Evolutionary conservation across 2,113 vertebrate species (phyloP).

Genomic region (Nothocercus nigrocapillus): DNA sequence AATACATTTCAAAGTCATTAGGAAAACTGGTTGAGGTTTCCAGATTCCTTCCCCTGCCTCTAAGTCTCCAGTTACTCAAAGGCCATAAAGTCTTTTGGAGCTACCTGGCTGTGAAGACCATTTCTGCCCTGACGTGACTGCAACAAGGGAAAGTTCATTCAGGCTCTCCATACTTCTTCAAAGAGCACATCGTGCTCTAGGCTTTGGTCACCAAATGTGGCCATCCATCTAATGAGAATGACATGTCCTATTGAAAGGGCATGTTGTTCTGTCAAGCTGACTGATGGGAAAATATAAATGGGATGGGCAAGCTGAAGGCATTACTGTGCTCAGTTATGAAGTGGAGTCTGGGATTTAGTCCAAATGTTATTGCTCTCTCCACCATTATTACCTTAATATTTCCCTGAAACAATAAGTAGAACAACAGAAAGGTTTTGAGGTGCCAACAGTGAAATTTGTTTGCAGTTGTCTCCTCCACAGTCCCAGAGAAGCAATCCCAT

Average conservation of each 20-base stretch:
- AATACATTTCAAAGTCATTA: background rate
- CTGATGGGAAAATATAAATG: conserved; percentile 53
- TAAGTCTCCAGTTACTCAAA: background rate
- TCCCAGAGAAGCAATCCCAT: background rate
- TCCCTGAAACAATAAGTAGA: background rate
- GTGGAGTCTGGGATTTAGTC: background rate
- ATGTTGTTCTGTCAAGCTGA: conserved; percentile 43
- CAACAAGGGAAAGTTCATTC: conserved; percentile 21
- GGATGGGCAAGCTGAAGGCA: conserved; percentile 34
- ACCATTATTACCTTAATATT: background rate
- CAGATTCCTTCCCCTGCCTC: background rate
- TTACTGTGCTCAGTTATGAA: conserved; percentile 33
- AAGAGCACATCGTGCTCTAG: background rate
- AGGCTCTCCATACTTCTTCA: background rate
- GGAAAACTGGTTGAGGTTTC: background rate
- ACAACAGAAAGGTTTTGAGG: background rate
- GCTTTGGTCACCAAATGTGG: background rate
- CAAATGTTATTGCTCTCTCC: conserved; percentile 20
- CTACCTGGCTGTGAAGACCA: background rate
- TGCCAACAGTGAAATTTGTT: background rate
- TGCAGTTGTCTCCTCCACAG: background rate
- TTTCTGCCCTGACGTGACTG: background rate
- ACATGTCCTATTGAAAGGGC: conserved; percentile 23
- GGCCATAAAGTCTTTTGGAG: background rate
- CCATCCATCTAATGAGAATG: background rate